Base-by-base conservation (phyloP, 2,797 vertebrate genomes). In the Crocidura indochinensis region DNA sequence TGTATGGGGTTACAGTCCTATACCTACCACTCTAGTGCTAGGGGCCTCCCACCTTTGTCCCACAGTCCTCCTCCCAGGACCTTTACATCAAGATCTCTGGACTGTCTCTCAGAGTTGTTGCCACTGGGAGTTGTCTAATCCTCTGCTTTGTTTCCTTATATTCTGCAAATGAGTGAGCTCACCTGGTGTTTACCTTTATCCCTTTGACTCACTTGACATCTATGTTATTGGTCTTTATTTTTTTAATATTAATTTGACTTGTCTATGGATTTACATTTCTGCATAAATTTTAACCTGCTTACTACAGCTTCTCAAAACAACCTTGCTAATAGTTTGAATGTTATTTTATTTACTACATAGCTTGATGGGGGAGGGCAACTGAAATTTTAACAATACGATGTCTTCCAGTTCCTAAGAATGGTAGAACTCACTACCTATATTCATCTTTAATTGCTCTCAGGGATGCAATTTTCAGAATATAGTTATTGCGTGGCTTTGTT, bases 381-480 rank as follows among this genome's bases (percentile, higher is more conserved):
- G n/a, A 17, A 8, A 44, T 85, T 80, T 88, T 79, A 92, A n/a
- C 46, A 53, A 65, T 24, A 74, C 20, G 22, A 49, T 79, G 15
- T 76, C 65, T 67, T 81, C 65, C 24, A 19, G 20, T 60, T 29
- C 17, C 3, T 31, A 65, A 81, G 22, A n/a, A 53, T 26, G 68
- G 46, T 26, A 3, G 74, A 77, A 68, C 51, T 77, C 14, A 65
- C 51, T 19, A 8, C 67, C 84, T 64, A 69, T 19, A 38, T 2
- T 75, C 49, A 62, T 10, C 20, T 80, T 79, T 60, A 44, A 47
- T 81, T 85, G 87, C 53, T 87, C 65, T 92, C 27, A 69, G 53
- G 38, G 83, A 9, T n/a, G 1, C 44, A 38, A 12, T 81, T 87
- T 84, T 72, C 53, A 84, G 73, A 90, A 29, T 51, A 76, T 3